phyloP scores from a whole-genome alignment of 1,140 invertebrate genomes.

The Phymorhynchus buccinoides region DNA sequence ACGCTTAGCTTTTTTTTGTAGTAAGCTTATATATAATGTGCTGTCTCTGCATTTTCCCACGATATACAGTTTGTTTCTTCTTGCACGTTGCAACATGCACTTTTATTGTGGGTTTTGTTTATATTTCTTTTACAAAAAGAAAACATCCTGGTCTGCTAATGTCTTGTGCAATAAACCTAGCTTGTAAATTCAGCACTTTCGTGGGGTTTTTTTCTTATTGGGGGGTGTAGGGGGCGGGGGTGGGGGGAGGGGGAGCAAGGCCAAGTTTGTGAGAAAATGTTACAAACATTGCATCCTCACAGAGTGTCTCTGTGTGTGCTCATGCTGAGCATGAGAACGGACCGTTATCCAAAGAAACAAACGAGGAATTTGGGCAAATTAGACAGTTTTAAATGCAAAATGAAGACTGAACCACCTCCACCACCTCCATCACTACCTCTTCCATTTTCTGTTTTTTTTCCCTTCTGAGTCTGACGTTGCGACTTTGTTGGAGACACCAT shows the following conservation, averaged over 20 bases:
- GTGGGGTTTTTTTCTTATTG: no score
- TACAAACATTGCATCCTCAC: no score
- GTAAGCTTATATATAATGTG: no score
- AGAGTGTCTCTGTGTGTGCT: neutral
- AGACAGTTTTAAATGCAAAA: constrained; percentile 1
- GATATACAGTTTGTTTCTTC: no score
- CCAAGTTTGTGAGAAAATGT: neutral
- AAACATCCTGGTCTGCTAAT: neutral
- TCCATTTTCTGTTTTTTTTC: neutral
- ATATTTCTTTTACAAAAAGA: neutral
- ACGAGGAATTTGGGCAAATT: constrained; percentile 2
- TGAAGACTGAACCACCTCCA: neutral
- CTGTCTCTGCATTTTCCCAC: no score
- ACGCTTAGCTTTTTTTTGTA: no score
- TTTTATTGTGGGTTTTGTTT: no score
- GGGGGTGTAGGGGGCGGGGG: no score
- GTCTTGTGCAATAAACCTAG: neutral
- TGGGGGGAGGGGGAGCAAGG: no score
- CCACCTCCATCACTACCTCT: no score
- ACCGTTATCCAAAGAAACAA: neutral
- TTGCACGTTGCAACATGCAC: no score
- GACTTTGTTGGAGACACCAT: neutral
- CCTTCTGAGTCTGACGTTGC: neutral
- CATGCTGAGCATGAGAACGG: no score
- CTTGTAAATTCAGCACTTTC: neutral